These are phyloP conservation scores for Glaucopsyche alexis DNA, from an alignment of 2,888 invertebrate species.

Conservation along the genomic window DNA sequence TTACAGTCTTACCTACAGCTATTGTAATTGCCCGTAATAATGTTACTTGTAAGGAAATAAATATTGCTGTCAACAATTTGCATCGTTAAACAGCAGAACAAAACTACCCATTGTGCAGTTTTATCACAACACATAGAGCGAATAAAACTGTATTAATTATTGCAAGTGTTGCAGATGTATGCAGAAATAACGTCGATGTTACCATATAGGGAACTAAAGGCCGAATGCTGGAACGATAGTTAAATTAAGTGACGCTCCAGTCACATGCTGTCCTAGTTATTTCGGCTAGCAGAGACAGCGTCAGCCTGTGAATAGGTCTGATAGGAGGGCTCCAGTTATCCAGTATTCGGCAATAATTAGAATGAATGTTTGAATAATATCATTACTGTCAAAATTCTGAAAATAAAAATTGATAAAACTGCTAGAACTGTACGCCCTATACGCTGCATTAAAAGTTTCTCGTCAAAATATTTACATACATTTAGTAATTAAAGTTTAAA, in stretches of 20 bases:
- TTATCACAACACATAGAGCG: background rate
- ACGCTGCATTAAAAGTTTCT: background rate
- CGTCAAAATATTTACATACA: background rate
- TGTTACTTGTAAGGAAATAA: background rate
- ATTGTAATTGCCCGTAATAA: background rate
- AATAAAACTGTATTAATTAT: constrained; percentile 3
- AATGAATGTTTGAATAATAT: no score
- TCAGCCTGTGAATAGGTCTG: no score
- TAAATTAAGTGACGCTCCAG: no score
- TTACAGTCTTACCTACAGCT: background rate
- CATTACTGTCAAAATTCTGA: no score
- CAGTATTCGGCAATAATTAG: no score
- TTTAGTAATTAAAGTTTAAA: constrained; percentile 3
- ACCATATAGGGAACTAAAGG: background rate
- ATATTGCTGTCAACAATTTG: background rate
- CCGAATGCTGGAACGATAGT: no score
- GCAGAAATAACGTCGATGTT: background rate
- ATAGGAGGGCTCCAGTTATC: no score
- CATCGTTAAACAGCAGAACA: background rate
- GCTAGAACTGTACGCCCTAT: background rate
- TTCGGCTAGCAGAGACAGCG: no score
- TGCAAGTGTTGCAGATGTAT: background rate
- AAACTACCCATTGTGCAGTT: constrained; percentile 11
- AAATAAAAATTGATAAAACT: background rate
- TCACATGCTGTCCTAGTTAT: no score